Percentiles rank a stretch among this genome's conserved stretches.
Conservation (phyloP, 92 coral and sea anemone species). For the Ricordea florida region DNA sequence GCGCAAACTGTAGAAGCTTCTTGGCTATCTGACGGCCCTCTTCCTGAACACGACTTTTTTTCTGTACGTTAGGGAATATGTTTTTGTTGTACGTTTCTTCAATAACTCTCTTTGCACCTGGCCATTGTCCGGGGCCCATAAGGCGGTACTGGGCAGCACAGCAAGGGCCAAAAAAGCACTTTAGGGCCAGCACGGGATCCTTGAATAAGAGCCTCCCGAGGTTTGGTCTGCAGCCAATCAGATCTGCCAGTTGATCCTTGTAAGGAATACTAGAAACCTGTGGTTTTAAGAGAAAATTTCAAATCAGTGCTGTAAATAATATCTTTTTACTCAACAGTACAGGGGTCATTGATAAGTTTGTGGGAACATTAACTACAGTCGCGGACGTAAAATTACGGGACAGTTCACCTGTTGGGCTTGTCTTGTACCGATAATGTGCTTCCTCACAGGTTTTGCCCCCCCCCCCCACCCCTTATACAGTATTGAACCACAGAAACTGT, state of each 20-base stretch:
- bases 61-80: conserved; percentile 43
- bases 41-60: neutral
- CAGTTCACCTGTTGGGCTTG: too few relatives aligned
- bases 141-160: conserved; percentile 90
- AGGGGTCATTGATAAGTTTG: too few relatives aligned
- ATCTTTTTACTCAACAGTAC: too few relatives aligned
- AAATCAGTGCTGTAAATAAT: too few relatives aligned
- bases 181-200: conserved; percentile 78
- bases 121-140: conserved; percentile 86
- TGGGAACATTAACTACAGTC: too few relatives aligned
- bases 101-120: conserved; percentile 77
- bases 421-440: too few relatives aligned
- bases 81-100: conserved; percentile 61
- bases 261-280: conserved; percentile 73
- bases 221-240: conserved; percentile 82
- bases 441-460: too few relatives aligned
- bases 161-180: conserved; percentile 86
- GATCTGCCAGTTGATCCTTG: conserved; percentile 75
- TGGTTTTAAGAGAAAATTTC: neutral
- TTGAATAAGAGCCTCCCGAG: conserved; percentile 59
- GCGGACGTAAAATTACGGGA: too few relatives aligned
- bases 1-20: conserved; percentile 9
- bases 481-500: too few relatives aligned
- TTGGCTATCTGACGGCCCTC: neutral
- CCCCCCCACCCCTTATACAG: too few relatives aligned